A percentile compares a stretch with the other conserved stretches of the same genome.
Conservation (phyloP, 2,113 vertebrate species). For the Columbina picui region DNA sequence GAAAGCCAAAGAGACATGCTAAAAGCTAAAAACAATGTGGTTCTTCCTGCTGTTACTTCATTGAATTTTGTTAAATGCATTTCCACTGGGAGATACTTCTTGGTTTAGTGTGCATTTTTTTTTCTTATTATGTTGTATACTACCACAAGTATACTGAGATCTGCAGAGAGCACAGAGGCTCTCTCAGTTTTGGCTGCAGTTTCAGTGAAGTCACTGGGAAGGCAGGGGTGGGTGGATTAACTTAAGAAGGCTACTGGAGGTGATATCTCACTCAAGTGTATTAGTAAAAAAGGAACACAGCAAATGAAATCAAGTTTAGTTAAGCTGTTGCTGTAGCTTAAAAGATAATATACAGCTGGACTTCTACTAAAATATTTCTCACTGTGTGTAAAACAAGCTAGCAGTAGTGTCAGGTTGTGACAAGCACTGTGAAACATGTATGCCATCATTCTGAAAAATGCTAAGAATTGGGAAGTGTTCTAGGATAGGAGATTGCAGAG, state of each 20-base stretch:
- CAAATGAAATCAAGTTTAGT: not conserved
- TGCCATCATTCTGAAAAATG: not conserved
- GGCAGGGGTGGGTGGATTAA: not conserved
- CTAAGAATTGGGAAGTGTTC: not conserved
- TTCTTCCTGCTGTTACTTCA: not conserved
- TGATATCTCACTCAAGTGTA: not conserved
- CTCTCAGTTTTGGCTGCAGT: not conserved
- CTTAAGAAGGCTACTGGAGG: not conserved
- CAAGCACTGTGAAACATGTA: not conserved
- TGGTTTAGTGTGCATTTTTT: not conserved
- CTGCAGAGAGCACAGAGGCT: not conserved
- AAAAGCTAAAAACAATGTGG: slow-evolving; percentile 76
- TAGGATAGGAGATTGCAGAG: not conserved
- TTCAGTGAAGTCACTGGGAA: not conserved
- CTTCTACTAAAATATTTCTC: not conserved
- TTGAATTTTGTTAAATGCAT: slow-evolving; percentile 5
- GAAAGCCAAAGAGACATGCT: slow-evolving; percentile 90
- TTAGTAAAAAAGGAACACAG: not conserved
- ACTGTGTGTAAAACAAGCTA: not conserved
- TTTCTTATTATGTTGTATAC: not conserved
- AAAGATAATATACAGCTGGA: not conserved
- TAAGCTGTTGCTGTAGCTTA: not conserved
- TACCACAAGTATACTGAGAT: not conserved
- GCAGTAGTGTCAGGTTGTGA: not conserved
- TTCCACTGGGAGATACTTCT: not conserved